Percentiles rank a stretch among this genome's conserved stretches.
These are phyloP conservation scores for Julus scandinavius DNA, from an alignment of 2,888 invertebrate genomes.

Conservation along the genomic window DNA sequence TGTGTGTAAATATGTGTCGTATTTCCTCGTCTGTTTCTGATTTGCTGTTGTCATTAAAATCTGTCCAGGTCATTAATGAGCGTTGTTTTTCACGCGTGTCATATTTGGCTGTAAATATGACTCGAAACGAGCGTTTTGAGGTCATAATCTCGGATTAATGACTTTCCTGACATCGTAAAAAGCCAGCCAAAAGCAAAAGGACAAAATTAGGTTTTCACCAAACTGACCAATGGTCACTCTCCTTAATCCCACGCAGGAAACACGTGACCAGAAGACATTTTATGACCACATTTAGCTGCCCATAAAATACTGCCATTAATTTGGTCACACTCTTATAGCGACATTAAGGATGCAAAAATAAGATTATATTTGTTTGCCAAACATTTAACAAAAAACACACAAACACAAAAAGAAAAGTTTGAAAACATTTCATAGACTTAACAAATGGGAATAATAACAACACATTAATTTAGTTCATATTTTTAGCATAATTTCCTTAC, in stretches of 20 bases:
- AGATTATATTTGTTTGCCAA: not conserved
- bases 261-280: not conserved
- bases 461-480: no score
- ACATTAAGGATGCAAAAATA: no score
- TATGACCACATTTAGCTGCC: not conserved
- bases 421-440: no score
- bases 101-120: conserved; percentile 40
- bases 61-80: not conserved
- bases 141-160: conserved; percentile 31
- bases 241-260: not conserved
- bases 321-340: no score
- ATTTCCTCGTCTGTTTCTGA: no score
- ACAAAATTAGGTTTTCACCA: conserved; percentile 8
- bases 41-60: not conserved
- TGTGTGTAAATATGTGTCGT: no score
- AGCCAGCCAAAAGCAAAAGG: not conserved
- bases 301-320: not conserved
- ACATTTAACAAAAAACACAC: no score
- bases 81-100: conserved; percentile 33
- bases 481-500: no score
- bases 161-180: conserved; percentile 36
- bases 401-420: no score
- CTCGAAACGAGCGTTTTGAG: not conserved
- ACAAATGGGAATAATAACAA: no score
- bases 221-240: not conserved